Percentiles rank a stretch among this genome's conserved stretches.
phyloP scores from a whole-genome alignment of 1,140 invertebrate species.

The Drosophila sturtevanti region DNA sequence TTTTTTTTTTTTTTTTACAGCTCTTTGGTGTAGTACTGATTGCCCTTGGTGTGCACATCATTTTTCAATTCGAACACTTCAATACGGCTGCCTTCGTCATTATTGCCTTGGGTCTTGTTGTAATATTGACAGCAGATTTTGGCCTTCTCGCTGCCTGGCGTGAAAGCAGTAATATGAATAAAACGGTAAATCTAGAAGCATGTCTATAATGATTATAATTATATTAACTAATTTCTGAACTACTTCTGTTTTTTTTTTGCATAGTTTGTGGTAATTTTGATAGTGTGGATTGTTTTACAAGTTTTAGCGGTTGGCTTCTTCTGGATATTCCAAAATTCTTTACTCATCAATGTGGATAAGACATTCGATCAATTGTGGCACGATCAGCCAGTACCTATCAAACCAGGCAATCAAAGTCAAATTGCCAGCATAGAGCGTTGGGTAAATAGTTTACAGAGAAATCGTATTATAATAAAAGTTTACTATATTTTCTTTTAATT shows the following conservation, averaged over 20 bases:
- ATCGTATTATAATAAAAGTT: background rate
- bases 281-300: conserved; percentile 60
- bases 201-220: background rate
- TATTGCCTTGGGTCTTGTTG: conserved; percentile 54
- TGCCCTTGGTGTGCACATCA: conserved; percentile 59
- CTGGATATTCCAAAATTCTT: conserved; percentile 70
- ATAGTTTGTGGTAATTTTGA: conserved; percentile 60
- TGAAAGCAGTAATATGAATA: conserved; percentile 67
- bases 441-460: conserved; percentile 55
- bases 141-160: conserved; percentile 65
- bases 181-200: conserved; percentile 46
- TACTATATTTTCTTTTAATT: background rate
- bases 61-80: conserved; percentile 69
- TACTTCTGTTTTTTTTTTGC: too few species aligned
- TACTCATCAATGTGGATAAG: conserved; percentile 73
- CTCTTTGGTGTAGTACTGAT: conserved; percentile 59
- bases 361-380: conserved; percentile 72
- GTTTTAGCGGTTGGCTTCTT: conserved; percentile 60
- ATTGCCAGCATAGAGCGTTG: conserved; percentile 71
- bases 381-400: conserved; percentile 68
- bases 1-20: conserved; percentile 43
- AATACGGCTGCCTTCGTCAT: conserved; percentile 62
- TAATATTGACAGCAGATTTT: conserved; percentile 51
- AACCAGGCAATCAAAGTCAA: conserved; percentile 71
- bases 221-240: background rate